Evolutionary conservation across 2,888 invertebrate species (phyloP).

Genomic region (Tanypteryx hageni): DNA sequence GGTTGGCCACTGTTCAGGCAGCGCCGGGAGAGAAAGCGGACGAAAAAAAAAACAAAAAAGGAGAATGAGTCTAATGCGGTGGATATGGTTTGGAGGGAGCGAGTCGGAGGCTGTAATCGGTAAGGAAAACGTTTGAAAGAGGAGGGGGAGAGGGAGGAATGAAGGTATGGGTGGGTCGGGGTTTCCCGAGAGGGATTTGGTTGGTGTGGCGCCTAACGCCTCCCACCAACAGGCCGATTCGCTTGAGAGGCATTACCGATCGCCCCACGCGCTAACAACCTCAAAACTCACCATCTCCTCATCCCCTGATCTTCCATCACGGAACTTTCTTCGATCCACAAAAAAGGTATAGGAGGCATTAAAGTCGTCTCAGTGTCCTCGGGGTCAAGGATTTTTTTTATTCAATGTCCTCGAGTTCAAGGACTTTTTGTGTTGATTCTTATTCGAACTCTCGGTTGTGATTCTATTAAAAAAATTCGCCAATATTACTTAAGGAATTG

Average conservation of each 20-base stretch:
- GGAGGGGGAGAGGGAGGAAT: neutral
- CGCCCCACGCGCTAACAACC: conserved; percentile 15
- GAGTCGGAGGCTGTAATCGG: no score
- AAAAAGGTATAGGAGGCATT: conserved; percentile 14
- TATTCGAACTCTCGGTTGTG: no score
- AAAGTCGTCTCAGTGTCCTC: conserved; percentile 45
- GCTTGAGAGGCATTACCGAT: neutral
- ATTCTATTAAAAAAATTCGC: no score
- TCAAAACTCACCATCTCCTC: neutral
- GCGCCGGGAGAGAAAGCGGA: no score
- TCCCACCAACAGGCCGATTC: neutral
- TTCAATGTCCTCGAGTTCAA: neutral
- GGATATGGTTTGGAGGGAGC: no score
- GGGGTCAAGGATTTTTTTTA: conserved; percentile 25
- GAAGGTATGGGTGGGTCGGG: neutral
- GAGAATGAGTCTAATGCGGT: no score
- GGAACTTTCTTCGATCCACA: conserved; percentile 34
- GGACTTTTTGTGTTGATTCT: neutral
- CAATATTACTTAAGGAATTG: no score
- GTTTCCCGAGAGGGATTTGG: conserved; percentile 18
- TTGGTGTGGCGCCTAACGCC: conserved; percentile 11
- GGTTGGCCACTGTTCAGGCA: no score
- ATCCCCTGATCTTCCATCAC: neutral
- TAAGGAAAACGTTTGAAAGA: no score
- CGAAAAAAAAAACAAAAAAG: no score